phyloP scores from a whole-genome alignment of 2,113 vertebrate species.

The Phasianus colchicus region DNA sequence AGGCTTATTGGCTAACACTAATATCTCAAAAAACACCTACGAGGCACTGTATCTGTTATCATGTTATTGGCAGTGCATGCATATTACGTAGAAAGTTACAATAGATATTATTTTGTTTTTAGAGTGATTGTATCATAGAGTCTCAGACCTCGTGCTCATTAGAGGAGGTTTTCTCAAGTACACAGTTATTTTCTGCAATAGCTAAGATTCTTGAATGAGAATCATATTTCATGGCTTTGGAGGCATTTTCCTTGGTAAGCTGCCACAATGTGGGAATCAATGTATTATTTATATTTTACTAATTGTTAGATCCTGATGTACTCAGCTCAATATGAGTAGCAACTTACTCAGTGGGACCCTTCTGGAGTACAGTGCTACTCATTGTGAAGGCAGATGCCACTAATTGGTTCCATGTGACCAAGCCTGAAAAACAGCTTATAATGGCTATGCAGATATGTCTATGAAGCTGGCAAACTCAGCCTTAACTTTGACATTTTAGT shows the following conservation, averaged over 20 bases:
- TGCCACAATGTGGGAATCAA: not conserved
- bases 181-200: not conserved
- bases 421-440: not conserved
- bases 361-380: not conserved
- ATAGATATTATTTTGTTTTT: not conserved
- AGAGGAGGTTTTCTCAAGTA: not conserved
- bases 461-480: not conserved
- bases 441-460: not conserved
- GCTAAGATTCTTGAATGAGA: not conserved
- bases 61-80: not conserved
- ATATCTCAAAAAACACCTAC: not conserved
- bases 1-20: not conserved
- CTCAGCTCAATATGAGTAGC: not conserved
- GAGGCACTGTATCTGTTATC: not conserved
- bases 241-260: not conserved
- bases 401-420: not conserved
- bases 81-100: not conserved
- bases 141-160: not conserved
- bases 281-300: not conserved
- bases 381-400: not conserved
- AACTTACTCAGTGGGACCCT: constrained; percentile 2
- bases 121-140: not conserved
- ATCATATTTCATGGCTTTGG: not conserved
- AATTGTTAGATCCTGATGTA: not conserved
- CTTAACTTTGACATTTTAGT: not conserved